These are phyloP conservation scores for Caenorhabditis becei DNA, from an alignment of 2,888 invertebrate genomes.

Conservation along the genomic window DNA sequence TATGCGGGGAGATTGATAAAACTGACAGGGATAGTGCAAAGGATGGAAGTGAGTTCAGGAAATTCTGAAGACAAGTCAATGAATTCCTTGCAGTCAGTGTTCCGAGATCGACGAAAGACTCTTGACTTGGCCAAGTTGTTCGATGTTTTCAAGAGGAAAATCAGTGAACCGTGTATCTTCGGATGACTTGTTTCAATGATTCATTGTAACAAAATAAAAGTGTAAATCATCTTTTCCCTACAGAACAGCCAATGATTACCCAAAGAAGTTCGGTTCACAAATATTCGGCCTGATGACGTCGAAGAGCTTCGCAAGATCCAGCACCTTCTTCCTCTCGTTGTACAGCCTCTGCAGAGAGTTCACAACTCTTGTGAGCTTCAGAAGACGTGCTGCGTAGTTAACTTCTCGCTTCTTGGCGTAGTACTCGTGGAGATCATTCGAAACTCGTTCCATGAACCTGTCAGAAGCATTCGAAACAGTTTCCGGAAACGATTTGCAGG, in stretches of 20 bases:
- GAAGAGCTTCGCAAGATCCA: conserved; percentile 4
- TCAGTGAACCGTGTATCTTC: conserved; percentile 8
- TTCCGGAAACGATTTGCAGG: background rate
- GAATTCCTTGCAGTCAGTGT: background rate
- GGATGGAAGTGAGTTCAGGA: background rate
- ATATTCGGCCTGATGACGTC: conserved; percentile 7
- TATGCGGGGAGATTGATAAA: background rate
- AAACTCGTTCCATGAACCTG: background rate
- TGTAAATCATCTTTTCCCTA: too few species aligned
- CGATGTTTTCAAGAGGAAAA: conserved; percentile 12
- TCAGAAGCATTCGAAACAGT: background rate
- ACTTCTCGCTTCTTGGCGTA: background rate
- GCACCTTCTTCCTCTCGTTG: background rate
- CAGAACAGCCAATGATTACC: too few species aligned
- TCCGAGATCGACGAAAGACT: background rate
- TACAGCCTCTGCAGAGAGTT: conserved; percentile 10
- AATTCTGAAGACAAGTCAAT: too few species aligned
- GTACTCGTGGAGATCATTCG: conserved; percentile 6
- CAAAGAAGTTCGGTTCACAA: background rate
- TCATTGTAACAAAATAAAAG: background rate
- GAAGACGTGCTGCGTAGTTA: conserved; percentile 2
- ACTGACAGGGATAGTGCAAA: background rate
- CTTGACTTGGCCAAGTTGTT: conserved; percentile 1
- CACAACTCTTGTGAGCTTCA: background rate
- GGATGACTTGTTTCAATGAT: background rate